Percentiles rank a stretch among this genome's conserved stretches.
These are phyloP conservation scores for Malthinus seriepunctatus DNA, from an alignment of 2,888 invertebrate species.

Conservation along the genomic window DNA sequence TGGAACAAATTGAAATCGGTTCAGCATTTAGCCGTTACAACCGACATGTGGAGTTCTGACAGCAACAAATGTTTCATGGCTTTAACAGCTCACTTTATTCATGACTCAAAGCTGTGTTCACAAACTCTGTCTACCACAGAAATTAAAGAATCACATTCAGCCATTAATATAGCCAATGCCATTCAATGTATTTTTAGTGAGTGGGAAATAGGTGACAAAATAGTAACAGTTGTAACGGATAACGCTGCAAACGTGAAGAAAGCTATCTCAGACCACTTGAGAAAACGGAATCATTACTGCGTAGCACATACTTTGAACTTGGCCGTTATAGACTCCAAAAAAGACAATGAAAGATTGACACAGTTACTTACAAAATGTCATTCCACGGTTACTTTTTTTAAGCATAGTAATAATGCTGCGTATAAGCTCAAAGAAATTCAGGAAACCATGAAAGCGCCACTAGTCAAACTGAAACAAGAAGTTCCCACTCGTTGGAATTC, in stretches of 20 bases:
- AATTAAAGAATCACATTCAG: not conserved
- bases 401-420: too few species aligned
- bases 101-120: not conserved
- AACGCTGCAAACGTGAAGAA: not conserved
- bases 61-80: not conserved
- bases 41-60: not conserved
- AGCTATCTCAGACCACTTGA: constrained; percentile 5
- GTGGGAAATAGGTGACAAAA: not conserved
- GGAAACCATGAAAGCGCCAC: not conserved
- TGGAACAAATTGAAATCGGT: not conserved
- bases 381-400: not conserved
- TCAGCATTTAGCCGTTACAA: not conserved
- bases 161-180: not conserved
- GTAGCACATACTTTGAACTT: constrained; percentile 39
- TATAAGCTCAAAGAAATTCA: not conserved
- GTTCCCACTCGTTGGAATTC: not conserved
- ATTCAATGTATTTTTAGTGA: not conserved
- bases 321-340: constrained; percentile 21
- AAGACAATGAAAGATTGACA: not conserved
- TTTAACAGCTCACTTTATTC: not conserved
- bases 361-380: constrained; percentile 1
- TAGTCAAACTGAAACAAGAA: not conserved
- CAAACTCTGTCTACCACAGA: not conserved
- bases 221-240: not conserved
- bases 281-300: constrained; percentile 37